phyloP scores from a whole-genome alignment of 2,888 invertebrate genomes.

The Parnassius mnemosyne region DNA sequence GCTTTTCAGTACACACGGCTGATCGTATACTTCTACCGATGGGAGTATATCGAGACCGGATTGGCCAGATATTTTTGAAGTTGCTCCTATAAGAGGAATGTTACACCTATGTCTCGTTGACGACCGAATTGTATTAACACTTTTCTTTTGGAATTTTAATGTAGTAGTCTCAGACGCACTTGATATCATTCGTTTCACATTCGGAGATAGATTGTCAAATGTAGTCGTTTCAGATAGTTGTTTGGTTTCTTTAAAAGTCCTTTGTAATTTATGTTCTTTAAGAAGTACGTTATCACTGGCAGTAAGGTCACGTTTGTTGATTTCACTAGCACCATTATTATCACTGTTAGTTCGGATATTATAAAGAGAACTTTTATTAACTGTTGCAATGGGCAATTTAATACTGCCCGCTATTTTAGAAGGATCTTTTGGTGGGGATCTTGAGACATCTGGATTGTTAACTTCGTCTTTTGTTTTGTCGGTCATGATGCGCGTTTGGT shows the following conservation, averaged over 20 bases:
- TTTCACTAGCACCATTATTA: conserved; percentile 55
- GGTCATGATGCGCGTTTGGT: conserved; percentile 39
- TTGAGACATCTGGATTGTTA: conserved; percentile 32
- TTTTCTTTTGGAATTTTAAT: conserved; percentile 69
- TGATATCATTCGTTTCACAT: conserved; percentile 82
- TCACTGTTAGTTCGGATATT: conserved; percentile 69
- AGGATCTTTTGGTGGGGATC: conserved; percentile 50
- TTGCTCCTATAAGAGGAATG: conserved; percentile 74
- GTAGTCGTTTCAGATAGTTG: conserved; percentile 48
- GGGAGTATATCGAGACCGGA: conserved; percentile 71
- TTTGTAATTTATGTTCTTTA: conserved; percentile 54
- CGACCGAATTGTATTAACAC: conserved; percentile 51
- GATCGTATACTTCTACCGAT: conserved; percentile 73
- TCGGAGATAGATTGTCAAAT: conserved; percentile 81
- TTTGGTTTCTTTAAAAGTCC: conserved; percentile 61
- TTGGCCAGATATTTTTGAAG: conserved; percentile 71
- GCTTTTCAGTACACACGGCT: conserved; percentile 53
- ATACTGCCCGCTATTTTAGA: conserved; percentile 64
- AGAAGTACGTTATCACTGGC: conserved; percentile 54
- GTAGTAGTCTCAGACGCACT: conserved; percentile 72
- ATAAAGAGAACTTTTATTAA: conserved; percentile 70
- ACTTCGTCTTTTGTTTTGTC: conserved; percentile 44
- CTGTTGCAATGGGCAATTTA: conserved; percentile 64
- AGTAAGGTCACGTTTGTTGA: conserved; percentile 49
- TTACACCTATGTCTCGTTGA: conserved; percentile 66